Evolutionary conservation across 2,888 invertebrate genomes (phyloP).

Genomic region (Meghimatium bilineatum): DNA sequence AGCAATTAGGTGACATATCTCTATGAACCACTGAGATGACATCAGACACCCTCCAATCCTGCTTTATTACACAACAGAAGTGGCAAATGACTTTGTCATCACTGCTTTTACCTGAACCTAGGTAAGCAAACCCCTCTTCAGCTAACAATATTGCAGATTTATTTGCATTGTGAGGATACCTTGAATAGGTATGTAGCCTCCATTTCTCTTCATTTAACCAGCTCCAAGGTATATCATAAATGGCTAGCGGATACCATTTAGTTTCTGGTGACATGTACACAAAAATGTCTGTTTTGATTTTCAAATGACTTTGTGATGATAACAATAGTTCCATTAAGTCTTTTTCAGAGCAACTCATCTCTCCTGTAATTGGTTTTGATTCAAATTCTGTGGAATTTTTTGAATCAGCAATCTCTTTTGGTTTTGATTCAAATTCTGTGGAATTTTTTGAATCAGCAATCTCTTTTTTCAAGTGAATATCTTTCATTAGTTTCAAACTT

Average conservation of each 20-base stretch:
- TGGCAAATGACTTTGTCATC: conserved; percentile 45
- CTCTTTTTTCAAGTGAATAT: background rate
- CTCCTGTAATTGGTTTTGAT: background rate
- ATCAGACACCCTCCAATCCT: conserved; percentile 28
- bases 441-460: background rate
- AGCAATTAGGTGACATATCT: conserved; percentile 39
- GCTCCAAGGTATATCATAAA: conserved; percentile 41
- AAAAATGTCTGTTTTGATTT: conserved; percentile 5
- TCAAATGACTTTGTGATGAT: background rate
- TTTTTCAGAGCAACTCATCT: background rate
- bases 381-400: background rate
- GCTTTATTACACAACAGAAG: conserved; percentile 37
- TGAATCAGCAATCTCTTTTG: background rate
- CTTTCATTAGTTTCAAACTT: background rate
- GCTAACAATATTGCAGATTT: conserved; percentile 44
- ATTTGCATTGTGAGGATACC: conserved; percentile 34
- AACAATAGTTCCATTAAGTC: background rate
- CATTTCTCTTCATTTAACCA: conserved; percentile 39
- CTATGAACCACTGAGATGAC: conserved; percentile 30
- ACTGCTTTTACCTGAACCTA: conserved; percentile 30
- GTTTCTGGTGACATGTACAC: conserved; percentile 8
- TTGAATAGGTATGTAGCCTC: conserved; percentile 35
- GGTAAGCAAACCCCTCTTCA: conserved; percentile 44
- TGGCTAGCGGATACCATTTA: conserved; percentile 11
- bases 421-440: background rate